phyloP scores from a whole-genome alignment of 2,113 vertebrate genomes.

The Eublepharis macularius region DNA sequence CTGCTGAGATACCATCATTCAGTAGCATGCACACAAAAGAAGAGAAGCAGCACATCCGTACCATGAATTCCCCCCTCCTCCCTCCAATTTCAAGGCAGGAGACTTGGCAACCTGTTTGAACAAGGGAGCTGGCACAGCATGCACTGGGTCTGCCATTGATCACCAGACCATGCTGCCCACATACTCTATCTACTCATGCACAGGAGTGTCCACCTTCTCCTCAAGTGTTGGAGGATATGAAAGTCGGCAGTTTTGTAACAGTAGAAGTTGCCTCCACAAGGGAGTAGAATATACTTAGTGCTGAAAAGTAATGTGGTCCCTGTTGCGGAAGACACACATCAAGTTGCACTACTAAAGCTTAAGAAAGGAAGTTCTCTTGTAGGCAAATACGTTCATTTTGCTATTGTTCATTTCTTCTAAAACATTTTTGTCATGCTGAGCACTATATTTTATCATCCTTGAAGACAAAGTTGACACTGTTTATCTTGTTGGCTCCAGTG shows the following conservation, averaged over 20 bases:
- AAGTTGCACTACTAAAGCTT: not conserved
- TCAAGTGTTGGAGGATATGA: too few relatives aligned
- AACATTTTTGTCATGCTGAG: not conserved
- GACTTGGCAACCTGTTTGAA: too few relatives aligned
- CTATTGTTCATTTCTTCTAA: constrained; percentile 1
- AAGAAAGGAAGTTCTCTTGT: not conserved
- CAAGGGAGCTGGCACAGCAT: too few relatives aligned
- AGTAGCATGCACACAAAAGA: too few relatives aligned
- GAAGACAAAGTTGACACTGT: not conserved
- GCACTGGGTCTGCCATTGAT: too few relatives aligned
- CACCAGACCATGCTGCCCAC: too few relatives aligned
- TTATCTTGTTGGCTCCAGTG: constrained; percentile 3
- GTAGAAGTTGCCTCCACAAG: not conserved
- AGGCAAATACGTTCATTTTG: constrained; percentile 14
- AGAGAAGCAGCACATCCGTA: too few relatives aligned
- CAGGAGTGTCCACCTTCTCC: too few relatives aligned
- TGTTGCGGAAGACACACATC: not conserved
- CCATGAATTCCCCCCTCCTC: too few relatives aligned
- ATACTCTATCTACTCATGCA: too few relatives aligned
- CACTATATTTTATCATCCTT: not conserved
- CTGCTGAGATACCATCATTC: too few relatives aligned
- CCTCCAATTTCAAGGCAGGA: too few relatives aligned
- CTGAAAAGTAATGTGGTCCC: not conserved
- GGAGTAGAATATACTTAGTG: not conserved
- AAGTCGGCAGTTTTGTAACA: not conserved